phyloP scores from a whole-genome alignment of 1,140 invertebrate genomes.

The Danaus plexippus region DNA sequence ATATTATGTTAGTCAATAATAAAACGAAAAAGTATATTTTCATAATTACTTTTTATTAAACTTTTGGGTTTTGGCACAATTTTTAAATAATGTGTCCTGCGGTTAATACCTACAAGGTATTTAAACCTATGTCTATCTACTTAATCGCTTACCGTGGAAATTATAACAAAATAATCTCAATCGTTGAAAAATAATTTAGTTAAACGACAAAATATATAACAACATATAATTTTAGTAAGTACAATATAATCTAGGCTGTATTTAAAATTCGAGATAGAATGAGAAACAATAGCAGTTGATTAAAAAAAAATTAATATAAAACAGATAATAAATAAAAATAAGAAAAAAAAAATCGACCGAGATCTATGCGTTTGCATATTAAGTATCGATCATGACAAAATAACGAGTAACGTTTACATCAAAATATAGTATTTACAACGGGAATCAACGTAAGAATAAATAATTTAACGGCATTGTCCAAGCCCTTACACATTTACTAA shows the following conservation, averaged over 20 bases:
- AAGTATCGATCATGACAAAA: conserved; percentile 58
- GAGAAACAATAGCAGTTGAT: conserved; percentile 9
- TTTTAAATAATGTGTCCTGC: conserved; percentile 65
- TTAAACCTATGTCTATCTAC: conserved; percentile 61
- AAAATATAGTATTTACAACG: conserved; percentile 65
- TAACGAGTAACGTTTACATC: conserved; percentile 64
- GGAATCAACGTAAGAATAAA: conserved; percentile 70
- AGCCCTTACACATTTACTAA: conserved; percentile 64
- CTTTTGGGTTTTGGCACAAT: conserved; percentile 71
- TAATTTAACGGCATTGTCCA: conserved; percentile 67
- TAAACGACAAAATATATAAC: conserved; percentile 29
- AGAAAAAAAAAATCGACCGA: conserved; percentile 45
- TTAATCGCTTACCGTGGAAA: conserved; percentile 34
- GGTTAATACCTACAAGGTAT: conserved; percentile 60
- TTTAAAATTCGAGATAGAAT: not conserved
- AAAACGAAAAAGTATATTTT: conserved; percentile 48
- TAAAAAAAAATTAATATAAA: conserved; percentile 9
- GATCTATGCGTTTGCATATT: conserved; percentile 49
- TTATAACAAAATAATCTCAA: conserved; percentile 47
- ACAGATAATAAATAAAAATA: conserved; percentile 27
- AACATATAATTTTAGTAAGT: conserved; percentile 24
- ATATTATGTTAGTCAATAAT: conserved; percentile 22
- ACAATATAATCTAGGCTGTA: conserved; percentile 17
- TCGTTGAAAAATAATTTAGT: conserved; percentile 29
- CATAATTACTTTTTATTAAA: conserved; percentile 67